These are phyloP conservation scores for Atherinosoma microstoma DNA, from an alignment of 2,797 vertebrate genomes.

Conservation along the genomic window DNA sequence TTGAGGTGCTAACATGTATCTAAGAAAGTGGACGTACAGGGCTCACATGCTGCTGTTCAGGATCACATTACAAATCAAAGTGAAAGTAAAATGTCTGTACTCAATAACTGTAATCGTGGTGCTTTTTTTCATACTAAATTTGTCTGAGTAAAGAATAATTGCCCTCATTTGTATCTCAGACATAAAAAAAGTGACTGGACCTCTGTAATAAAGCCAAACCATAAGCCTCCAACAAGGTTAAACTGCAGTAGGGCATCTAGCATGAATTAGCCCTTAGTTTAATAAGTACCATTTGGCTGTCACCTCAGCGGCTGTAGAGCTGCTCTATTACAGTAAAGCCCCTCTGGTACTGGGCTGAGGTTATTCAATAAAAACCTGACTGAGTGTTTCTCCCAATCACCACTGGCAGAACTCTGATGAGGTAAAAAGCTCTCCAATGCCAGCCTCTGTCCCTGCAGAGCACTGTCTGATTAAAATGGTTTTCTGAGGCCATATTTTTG, in stretches of 20 bases:
- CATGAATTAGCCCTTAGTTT: slow-evolving; percentile 75
- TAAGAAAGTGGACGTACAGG: slow-evolving; percentile 12
- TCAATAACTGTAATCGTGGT: slow-evolving; percentile 36
- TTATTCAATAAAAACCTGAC: slow-evolving; percentile 83
- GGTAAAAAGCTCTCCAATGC: slow-evolving; percentile 76
- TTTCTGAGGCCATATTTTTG: slow-evolving; percentile 74
- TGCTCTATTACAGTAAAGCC: slow-evolving; percentile 77
- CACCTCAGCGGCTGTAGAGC: slow-evolving; percentile 67
- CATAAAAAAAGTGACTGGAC: slow-evolving; percentile 55
- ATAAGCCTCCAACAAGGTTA: slow-evolving; percentile 71
- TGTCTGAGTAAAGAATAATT: slow-evolving; percentile 61
- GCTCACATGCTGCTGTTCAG: slow-evolving; percentile 4
- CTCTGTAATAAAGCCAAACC: slow-evolving; percentile 51
- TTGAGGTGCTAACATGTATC: slow-evolving; percentile 20
- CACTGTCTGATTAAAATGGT: slow-evolving; percentile 81
- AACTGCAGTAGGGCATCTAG: slow-evolving; percentile 64
- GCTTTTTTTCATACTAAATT: slow-evolving; percentile 22
- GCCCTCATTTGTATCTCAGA: slow-evolving; percentile 43
- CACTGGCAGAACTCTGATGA: slow-evolving; percentile 81
- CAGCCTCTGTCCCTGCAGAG: slow-evolving; percentile 70
- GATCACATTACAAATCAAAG: slow-evolving; percentile 23
- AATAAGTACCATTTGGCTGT: slow-evolving; percentile 81
- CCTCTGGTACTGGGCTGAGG: slow-evolving; percentile 71
- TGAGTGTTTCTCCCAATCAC: slow-evolving; percentile 82
- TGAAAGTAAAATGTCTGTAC: slow-evolving; percentile 17